Percentiles rank a stretch among this genome's conserved stretches.
Evolutionary conservation across 2,888 invertebrate species (phyloP).

Genomic region (Neelides folsomi): DNA sequence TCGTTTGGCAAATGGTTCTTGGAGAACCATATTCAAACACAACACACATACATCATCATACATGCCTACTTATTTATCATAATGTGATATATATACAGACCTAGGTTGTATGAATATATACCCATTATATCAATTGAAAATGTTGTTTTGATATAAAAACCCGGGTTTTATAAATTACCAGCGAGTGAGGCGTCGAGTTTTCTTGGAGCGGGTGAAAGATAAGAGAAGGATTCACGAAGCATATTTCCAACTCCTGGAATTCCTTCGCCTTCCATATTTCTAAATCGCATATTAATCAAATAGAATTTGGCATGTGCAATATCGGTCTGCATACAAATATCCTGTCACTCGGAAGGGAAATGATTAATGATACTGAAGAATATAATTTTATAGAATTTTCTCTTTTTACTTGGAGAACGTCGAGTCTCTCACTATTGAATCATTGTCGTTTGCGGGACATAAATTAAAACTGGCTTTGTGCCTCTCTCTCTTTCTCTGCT

Average conservation of each 20-base stretch:
- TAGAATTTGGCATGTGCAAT: conserved; percentile 35
- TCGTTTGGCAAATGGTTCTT: neutral
- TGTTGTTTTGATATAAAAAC: no score
- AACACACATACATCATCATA: no score
- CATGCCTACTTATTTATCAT: no score
- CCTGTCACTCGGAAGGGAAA: conserved; percentile 32
- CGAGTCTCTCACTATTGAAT: conserved; percentile 33
- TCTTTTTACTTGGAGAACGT: conserved; percentile 28
- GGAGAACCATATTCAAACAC: no score
- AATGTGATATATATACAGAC: no score
- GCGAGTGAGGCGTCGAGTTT: no score
- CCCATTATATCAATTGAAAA: no score
- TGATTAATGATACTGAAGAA: conserved; percentile 34
- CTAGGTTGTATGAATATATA: no score
- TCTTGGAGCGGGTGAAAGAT: no score
- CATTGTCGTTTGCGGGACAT: conserved; percentile 34
- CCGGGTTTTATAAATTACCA: no score
- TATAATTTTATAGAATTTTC: conserved; percentile 34
- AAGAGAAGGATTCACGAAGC: no score
- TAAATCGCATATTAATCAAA: conserved; percentile 35
- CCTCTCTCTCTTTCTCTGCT: conserved; percentile 20
- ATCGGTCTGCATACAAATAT: conserved; percentile 35
- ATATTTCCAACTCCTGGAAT: no score
- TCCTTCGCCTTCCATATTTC: conserved; percentile 1
- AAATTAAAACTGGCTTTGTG: conserved; percentile 34